Evolutionary conservation across 2,888 invertebrate genomes (phyloP), one percentile per base, ranked within the genome.

Genomic region (Stictocephala bisonia): DNA sequence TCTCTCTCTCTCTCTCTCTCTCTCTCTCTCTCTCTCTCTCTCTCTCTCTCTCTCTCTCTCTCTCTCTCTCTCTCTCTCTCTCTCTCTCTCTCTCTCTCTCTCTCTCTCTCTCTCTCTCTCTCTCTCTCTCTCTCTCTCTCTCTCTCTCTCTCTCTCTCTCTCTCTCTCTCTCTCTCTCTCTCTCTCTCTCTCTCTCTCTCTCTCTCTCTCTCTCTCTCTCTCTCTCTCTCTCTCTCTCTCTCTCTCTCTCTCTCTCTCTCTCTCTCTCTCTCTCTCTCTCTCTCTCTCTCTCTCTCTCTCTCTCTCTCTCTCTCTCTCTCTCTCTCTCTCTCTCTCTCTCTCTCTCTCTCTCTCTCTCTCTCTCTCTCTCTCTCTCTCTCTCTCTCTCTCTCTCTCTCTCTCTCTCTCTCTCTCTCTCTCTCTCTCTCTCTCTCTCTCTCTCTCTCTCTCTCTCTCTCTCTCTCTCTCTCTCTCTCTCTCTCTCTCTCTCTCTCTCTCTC

Each of bases 91-190:
- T n/a, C n/a, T n/a, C n/a, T n/a, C n/a, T n/a, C n/a, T n/a, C 58
- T 58, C 15, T 58, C 58, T 58, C 58, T 58, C 15, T 64, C 40
- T 64, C 20, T 9, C 40, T n/a, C 41, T 20, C 66, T 48, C 66
- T 48, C n/a, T 48, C 66, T 50, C 15, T 9, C 44, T 44, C 66
- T 64, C 66, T 64, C 41, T 48, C 40, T 50, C 40, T 44, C 41
- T 51, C 68, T 68, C 68, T 73, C 73, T 44, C 73, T 26, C 69
- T 70, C 73, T 70, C 73, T 73, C 73, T 41, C 73, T 73, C 69
- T 70, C 69, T 69, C 69, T 24, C 60, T 71, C 71, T 35, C 60
- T 71, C 53, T 35, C 71, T 71, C 31, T 35, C 71, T 71, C 58
- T 24, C 71, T 64, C 29, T 71, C 71, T 64, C 40, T 40, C 71